Percentiles rank a stretch among this genome's conserved stretches.
phyloP scores from a whole-genome alignment of 2,888 invertebrate species.

The Parnassius smintheus region DNA sequence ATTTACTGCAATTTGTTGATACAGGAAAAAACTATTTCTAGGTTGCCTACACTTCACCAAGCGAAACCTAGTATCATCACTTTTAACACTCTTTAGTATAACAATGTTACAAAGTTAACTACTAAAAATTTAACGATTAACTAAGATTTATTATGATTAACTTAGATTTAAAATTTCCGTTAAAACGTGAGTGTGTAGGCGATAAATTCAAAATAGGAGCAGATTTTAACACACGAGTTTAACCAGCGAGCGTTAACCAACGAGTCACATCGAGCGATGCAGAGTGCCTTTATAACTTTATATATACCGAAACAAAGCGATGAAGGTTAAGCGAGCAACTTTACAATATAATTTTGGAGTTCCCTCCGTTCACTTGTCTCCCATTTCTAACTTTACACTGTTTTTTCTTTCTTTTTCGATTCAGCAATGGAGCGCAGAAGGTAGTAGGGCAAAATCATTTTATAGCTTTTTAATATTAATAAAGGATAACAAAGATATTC shows the following conservation, averaged over 20 bases:
- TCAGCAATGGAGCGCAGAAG: not conserved
- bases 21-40: constrained; percentile 9
- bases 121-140: no score
- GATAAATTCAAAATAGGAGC: no score
- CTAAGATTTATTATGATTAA: no score
- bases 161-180: no score
- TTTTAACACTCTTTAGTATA: constrained; percentile 9
- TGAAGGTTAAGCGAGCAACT: constrained; percentile 38
- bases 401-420: not conserved
- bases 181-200: no score
- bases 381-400: constrained; percentile 14
- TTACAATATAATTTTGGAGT: constrained; percentile 55
- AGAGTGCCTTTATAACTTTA: no score
- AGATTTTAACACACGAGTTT: not conserved
- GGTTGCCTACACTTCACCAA: constrained; percentile 33
- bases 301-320: no score
- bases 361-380: constrained; percentile 44
- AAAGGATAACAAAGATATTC: no score
- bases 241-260: not conserved
- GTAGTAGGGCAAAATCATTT: no score
- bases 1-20: constrained; percentile 37
- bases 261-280: not conserved
- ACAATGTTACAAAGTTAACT: not conserved
- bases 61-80: constrained; percentile 32
- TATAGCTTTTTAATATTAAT: no score